Evolutionary conservation across 2,888 invertebrate species (phyloP), one percentile per base, ranked within the genome.

Genomic region (Cerastis leucographa): DNA sequence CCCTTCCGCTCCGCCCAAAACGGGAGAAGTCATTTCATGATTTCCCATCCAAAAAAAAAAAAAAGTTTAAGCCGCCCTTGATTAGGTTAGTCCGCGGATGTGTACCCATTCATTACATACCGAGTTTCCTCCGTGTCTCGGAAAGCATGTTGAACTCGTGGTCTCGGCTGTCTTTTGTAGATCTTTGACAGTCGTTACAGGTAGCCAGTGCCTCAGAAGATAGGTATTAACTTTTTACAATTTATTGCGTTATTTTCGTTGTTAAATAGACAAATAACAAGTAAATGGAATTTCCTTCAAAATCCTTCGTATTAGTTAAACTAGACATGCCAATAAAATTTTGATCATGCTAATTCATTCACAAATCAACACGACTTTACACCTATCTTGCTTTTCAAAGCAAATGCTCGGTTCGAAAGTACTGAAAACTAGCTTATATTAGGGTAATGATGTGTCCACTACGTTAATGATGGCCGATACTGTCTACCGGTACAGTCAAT

Each of bases 391-490:
- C 6, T 35, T 25, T 46, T 11, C 19, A 56, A 76, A 66, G 40
- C 46, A 65, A 67, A 59, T 59, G 0, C 29, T 59, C 49, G 5
- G 5, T n/a, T 59, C 22, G 14, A 51, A 68, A 56, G 29, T 59
- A 51, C 29, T 46, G 74, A 76, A 79, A 81, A 80, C 61, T 65
- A 73, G 65, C 29, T 59, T 64, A 67, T 65, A 75, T 81, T 78
- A 82, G 70, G 54, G 35, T 85, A 84, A 84, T 86, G 80, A 76
- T 44, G 54, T 46, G 67, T 40, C 51, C 61, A 71, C 65, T 78
- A 54, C 61, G 70, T 75, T 85, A 87, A 87, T 87, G 81, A 87
- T 29, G 74, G 51, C 59, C 78, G 69, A 80, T 82, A 83, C 54
- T 51, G 46, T 64, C 51, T 76, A 76, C 73, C n/a, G 44, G 67